These are phyloP conservation scores for Miopithecus talapoin DNA, from an alignment of 2,797 vertebrate genomes.

Conservation along the genomic window DNA sequence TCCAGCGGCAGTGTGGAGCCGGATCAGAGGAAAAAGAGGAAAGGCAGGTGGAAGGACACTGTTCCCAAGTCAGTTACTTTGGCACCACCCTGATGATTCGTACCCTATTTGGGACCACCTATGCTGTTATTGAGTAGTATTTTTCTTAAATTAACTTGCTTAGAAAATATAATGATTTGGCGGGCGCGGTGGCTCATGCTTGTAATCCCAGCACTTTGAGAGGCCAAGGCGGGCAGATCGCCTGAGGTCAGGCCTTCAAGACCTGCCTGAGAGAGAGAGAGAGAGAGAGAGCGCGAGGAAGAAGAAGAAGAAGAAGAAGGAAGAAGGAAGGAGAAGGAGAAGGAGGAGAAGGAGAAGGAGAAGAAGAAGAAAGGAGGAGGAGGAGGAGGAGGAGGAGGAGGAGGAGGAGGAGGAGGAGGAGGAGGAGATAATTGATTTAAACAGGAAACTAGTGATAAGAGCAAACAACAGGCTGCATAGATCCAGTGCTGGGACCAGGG, in stretches of 20 bases:
- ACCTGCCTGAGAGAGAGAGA: background rate
- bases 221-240: background rate
- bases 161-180: background rate
- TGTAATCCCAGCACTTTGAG: background rate
- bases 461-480: background rate
- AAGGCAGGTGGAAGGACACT: background rate
- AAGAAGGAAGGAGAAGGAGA: accelerated
- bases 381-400: too few species aligned
- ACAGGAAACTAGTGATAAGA: background rate
- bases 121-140: background rate
- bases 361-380: accelerated
- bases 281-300: too few species aligned
- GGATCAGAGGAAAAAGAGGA: background rate
- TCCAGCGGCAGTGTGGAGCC: background rate
- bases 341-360: accelerated
- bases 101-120: too few species aligned
- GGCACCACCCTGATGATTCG: background rate
- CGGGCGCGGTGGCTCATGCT: background rate
- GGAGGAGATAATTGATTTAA: background rate
- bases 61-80: background rate
- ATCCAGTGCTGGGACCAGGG: background rate
- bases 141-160: background rate
- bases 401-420: too few species aligned
- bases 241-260: background rate
- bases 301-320: too few species aligned